Conservation (phyloP, 2,113 vertebrate genomes). For the Periophthalmus modestus region DNA sequence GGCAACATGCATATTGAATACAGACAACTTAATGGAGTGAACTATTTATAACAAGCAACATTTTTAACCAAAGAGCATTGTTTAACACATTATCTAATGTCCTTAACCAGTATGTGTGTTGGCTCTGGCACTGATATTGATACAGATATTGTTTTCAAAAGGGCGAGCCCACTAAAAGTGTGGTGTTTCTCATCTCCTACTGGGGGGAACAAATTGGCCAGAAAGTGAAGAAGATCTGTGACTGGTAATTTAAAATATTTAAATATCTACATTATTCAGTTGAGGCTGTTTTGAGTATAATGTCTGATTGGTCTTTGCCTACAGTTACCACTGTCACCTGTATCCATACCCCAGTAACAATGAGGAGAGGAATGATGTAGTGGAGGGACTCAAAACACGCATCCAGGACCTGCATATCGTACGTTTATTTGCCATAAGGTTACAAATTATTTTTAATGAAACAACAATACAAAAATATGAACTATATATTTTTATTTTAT, state of each 20-base stretch:
- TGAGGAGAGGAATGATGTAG: conserved; percentile 85
- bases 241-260: conserved; percentile 82
- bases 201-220: conserved; percentile 98
- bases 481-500: neutral
- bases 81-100: neutral
- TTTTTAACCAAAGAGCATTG: neutral
- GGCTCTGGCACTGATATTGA: neutral
- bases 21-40: neutral
- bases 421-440: conserved; percentile 34
- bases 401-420: conserved; percentile 93
- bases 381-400: conserved; percentile 86
- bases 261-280: neutral
- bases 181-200: conserved; percentile 94
- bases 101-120: neutral
- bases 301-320: neutral
- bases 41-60: neutral
- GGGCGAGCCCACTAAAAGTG: conserved; percentile 87
- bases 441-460: neutral
- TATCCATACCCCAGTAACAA: conserved; percentile 90
- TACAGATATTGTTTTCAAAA: conserved; percentile 51
- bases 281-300: neutral
- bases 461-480: neutral
- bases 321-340: conserved; percentile 92
- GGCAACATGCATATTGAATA: neutral
- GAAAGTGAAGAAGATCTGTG: conserved; percentile 98